Base-by-base conservation (phyloP, 2,888 invertebrate species). In the Tetranychus piercei region DNA sequence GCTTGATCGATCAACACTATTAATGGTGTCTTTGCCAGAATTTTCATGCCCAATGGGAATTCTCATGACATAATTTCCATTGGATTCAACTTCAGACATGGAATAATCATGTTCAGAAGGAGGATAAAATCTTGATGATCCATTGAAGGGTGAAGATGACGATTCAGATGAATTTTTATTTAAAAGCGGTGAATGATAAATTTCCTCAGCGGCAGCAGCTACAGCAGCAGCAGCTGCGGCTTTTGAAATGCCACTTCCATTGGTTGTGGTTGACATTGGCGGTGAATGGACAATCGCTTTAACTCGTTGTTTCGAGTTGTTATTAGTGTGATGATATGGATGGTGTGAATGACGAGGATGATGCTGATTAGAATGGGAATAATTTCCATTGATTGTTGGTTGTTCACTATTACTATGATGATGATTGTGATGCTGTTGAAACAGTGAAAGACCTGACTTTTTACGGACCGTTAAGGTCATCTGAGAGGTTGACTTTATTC, bases 401-500 rank as follows among this genome's bases (percentile, higher is more conserved):
- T 65, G n/a, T 65, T 65, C 65, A 65, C 15, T 65, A 18, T 65
- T 18, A 18, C 65, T n/a, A 65, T 65, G 34, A 34, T 65, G 34
- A 34, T 64, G 22, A 2, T 7, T 9, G 11, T 69, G 69, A 20
- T 69, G 69, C 20, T 73, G 71, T 76, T 73, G 74, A 74, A 78
- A 78, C 3, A 79, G 69, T 55, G 77, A 73, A 55, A 77, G 75
- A 22, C 78, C 78, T 3, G 89, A 89, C 6, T 88, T 88, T 80
- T 90, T 90, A 72, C 89, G 86, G 44, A 92, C 86, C 23, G 88
- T 82, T 80, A 92, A 85, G 80, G 90, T 89, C 75, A 92, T 85
- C 64, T 90, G 88, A 71, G 88, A 88, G 75, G 88, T 87, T 71
- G 88, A 87, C 82, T 91, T 91, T 87, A 92, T 76, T 9, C 44